Evolutionary conservation across 2,797 vertebrate genomes (phyloP), one percentile per base, ranked within the genome.

Genomic region (Coranthus polyacanthus): DNA sequence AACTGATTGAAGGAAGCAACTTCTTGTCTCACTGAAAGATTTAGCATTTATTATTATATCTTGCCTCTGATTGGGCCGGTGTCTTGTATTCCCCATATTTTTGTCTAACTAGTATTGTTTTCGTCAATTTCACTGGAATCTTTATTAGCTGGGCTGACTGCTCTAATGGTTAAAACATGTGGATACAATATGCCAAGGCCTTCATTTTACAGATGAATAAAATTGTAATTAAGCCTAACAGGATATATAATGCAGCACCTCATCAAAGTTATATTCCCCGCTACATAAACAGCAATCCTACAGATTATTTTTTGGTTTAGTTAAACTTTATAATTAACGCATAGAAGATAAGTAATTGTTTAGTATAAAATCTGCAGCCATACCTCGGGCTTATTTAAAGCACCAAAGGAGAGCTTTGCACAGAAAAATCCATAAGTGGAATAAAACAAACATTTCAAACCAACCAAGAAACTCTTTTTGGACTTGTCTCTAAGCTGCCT

Each of bases 301-400:
- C 20, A 6, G 18, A 49, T 41, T 43, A 54, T 67, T 57, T 52
- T 22, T 60, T 52, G 18, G 49, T 69, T 57, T 47, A 13, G 37
- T 52, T 6, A 42, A 46, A 65, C 59, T 55, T 50, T 22, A 37
- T 24, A 59, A 75, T 70, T 46, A 73, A 57, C 12, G 41, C 21
- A 57, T 36, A 69, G 21, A 39, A 46, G 44, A 37, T 8, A 55
- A 11, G 41, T 37, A 39, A 38, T n/a, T 46, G 50, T 53, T 46
- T 4, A n/a, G 39, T 55, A 16, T 8, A 59, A 15, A 41, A 61
- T 26, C 38, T 49, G 53, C 51, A 47, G 56, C 7, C n/a, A 41
- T 41, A 72, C 70, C 60, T 53, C 16, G 16, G 71, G 78, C 68
- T 68, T 34, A 34, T 61, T 70, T 55, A n/a, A 24, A 58, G 16